Conservation (phyloP, 2,113 vertebrate genomes). For the Dissostichus mawsoni region DNA sequence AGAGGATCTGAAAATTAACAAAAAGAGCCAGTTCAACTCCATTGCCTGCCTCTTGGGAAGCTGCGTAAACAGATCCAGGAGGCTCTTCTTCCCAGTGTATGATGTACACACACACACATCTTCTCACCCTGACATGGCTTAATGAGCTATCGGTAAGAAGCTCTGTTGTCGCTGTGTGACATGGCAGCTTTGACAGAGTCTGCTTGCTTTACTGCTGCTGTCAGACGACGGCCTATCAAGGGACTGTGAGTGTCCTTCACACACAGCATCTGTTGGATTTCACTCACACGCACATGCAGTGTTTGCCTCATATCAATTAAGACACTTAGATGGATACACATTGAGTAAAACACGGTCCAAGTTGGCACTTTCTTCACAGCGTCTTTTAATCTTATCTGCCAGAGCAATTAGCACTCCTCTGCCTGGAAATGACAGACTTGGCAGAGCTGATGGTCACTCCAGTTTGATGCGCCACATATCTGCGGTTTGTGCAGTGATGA, state of each 20-base stretch:
- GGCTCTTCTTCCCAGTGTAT: slow-evolving; percentile 1
- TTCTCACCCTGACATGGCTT: slow-evolving; percentile 22
- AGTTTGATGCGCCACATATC: slow-evolving; percentile 15
- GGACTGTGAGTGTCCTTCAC: slow-evolving; percentile 18
- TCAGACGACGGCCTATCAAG: slow-evolving; percentile 7
- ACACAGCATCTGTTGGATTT: slow-evolving; percentile 22
- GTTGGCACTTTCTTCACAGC: slow-evolving; percentile 15
- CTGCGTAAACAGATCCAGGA: slow-evolving; percentile 35
- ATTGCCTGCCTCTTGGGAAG: slow-evolving; percentile 22
- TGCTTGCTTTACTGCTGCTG: slow-evolving; percentile 54
- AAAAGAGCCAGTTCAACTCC: slow-evolving; percentile 36
- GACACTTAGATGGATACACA: not conserved
- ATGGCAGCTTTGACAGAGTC: slow-evolving; percentile 35
- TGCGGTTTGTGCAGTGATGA: slow-evolving; percentile 14
- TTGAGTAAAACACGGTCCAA: slow-evolving; percentile 8
- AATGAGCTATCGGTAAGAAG: slow-evolving; percentile 50
- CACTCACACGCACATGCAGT: not conserved
- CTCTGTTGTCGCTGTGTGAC: slow-evolving; percentile 31
- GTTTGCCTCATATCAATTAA: not conserved
- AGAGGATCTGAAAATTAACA: slow-evolving; percentile 41
- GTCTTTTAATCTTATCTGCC: slow-evolving; percentile 21
- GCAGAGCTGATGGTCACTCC: not conserved
- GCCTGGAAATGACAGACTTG: slow-evolving; percentile 20
- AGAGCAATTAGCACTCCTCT: slow-evolving; percentile 30
- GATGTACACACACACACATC: slow-evolving; percentile 7